Conservation (phyloP, 1,140 invertebrate species). For the Platyscapa corneri region DNA sequence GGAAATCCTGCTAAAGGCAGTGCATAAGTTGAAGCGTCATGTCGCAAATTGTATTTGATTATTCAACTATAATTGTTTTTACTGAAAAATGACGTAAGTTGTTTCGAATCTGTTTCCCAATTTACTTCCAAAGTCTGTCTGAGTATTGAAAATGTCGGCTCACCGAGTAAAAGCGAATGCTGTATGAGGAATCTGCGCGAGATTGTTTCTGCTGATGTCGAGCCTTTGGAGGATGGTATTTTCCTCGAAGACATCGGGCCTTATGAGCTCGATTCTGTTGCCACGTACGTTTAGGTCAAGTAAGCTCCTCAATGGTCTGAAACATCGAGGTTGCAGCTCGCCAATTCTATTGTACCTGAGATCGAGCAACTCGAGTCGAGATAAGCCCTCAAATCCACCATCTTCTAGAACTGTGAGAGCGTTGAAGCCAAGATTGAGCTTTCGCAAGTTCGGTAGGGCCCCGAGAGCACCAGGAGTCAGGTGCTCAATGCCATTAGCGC, state of each 20-base stretch:
- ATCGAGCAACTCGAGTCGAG: slow-evolving; percentile 84
- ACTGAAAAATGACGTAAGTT: background rate
- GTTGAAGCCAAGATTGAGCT: slow-evolving; percentile 86
- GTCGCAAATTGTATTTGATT: too few relatives aligned
- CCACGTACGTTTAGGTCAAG: slow-evolving; percentile 83
- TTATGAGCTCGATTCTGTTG: slow-evolving; percentile 83
- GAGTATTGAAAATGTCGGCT: background rate
- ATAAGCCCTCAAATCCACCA: slow-evolving; percentile 81
- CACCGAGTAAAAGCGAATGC: slow-evolving; percentile 79
- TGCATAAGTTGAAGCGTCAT: too few relatives aligned
- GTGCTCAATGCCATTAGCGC: slow-evolving; percentile 84
- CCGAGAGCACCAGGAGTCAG: slow-evolving; percentile 80
- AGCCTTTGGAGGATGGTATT: slow-evolving; percentile 79
- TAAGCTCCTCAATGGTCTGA: slow-evolving; percentile 79
- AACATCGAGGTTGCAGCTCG: slow-evolving; percentile 79
- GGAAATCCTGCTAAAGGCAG: too few relatives aligned
- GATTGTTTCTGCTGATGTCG: slow-evolving; percentile 85
- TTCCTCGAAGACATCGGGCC: slow-evolving; percentile 80
- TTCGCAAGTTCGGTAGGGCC: slow-evolving; percentile 81
- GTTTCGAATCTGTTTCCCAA: background rate
- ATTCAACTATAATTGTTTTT: too few relatives aligned
- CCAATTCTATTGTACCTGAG: slow-evolving; percentile 84
- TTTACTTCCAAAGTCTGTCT: too few relatives aligned
- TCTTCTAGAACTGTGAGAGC: slow-evolving; percentile 81
- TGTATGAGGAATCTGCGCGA: slow-evolving; percentile 80